Evolutionary conservation across 2,888 invertebrate species (phyloP).

Genomic region (Leptinotarsa rubiginosa): DNA sequence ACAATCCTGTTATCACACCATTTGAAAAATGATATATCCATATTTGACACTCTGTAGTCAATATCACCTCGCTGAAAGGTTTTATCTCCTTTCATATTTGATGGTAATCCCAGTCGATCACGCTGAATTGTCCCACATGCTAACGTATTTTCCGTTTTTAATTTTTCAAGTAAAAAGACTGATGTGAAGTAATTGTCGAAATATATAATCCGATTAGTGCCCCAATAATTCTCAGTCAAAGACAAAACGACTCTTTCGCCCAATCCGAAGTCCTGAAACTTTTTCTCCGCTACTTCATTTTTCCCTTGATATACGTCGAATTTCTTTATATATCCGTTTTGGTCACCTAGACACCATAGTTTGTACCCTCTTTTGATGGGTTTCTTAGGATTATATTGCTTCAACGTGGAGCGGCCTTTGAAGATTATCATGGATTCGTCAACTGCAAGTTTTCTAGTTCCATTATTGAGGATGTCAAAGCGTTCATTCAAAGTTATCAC

Average conservation of each 20-base stretch:
- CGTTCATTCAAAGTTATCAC: constrained; percentile 27
- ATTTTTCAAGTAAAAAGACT: constrained; percentile 31
- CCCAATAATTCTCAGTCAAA: constrained; percentile 25
- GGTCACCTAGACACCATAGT: constrained; percentile 23
- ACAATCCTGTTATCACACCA: constrained; percentile 29
- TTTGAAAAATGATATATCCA: constrained; percentile 30
- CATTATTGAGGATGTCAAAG: constrained; percentile 25
- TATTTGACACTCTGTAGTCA: constrained; percentile 30
- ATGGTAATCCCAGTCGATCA: constrained; percentile 29
- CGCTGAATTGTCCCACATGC: constrained; percentile 33
- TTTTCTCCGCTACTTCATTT: constrained; percentile 22
- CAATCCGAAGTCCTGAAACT: constrained; percentile 20
- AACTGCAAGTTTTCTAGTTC: constrained; percentile 35
- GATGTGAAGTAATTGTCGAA: constrained; percentile 33
- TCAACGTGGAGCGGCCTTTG: constrained; percentile 43
- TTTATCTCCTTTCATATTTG: constrained; percentile 32
- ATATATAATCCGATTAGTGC: constrained; percentile 22
- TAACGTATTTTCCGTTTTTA: constrained; percentile 32
- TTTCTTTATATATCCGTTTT: constrained; percentile 25
- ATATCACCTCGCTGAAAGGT: constrained; percentile 27
- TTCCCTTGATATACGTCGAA: constrained; percentile 25
- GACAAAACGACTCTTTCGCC: constrained; percentile 21
- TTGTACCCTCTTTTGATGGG: constrained; percentile 21
- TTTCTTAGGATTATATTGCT: constrained; percentile 35
- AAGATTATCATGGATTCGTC: constrained; percentile 44